Evolutionary conservation across 2,113 vertebrate genomes (phyloP).

Genomic region (Chrysemys picta): DNA sequence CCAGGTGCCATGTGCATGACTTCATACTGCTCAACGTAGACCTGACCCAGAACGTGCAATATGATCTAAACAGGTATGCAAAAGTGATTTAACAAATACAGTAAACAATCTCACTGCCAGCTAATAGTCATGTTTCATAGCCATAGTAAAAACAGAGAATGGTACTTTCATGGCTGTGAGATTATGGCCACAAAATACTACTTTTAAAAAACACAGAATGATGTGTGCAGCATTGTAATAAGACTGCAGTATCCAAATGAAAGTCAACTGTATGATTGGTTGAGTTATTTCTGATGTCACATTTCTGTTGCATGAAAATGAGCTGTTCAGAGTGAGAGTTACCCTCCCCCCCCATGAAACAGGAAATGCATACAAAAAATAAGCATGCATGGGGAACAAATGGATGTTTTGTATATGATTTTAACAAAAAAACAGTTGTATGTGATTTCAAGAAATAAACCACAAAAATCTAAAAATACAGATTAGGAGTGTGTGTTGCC

Average conservation of each 20-base stretch:
- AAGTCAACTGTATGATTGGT: background rate
- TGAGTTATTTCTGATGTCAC: background rate
- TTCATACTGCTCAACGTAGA: slow-evolving; percentile 96
- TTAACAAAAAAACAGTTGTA: background rate
- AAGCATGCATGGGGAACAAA: background rate
- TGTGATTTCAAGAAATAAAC: background rate
- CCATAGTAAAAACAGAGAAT: background rate
- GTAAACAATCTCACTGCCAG: background rate
- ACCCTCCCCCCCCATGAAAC: background rate
- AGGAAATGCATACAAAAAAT: background rate
- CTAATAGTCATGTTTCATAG: background rate
- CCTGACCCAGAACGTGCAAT: slow-evolving; percentile 97
- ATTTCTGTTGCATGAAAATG: background rate
- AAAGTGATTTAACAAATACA: background rate
- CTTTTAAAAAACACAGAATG: background rate
- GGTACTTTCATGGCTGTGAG: background rate
- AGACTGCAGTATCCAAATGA: background rate
- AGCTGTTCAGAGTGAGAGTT: background rate
- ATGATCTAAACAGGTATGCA: slow-evolving; percentile 95
- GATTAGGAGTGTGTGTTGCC: background rate
- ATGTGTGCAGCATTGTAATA: rapidly evolving
- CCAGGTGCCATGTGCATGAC: slow-evolving; percentile 92
- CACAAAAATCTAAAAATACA: background rate
- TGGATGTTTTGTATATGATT: background rate
- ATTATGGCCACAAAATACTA: background rate